phyloP scores from a whole-genome alignment of 2,888 invertebrate species.

The Diploptera punctata region DNA sequence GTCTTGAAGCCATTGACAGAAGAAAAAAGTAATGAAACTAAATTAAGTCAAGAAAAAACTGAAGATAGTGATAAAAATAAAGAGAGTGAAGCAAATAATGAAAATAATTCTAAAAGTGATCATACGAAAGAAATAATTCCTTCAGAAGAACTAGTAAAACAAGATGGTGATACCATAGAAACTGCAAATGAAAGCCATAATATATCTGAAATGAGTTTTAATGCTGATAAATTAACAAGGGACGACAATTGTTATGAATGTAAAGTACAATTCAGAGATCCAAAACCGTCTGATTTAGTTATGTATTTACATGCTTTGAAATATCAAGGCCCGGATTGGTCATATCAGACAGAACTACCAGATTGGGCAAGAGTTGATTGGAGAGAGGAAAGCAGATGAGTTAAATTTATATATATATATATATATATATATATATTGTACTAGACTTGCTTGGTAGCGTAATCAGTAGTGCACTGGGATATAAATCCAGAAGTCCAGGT shows the following conservation, averaged over 20 bases:
- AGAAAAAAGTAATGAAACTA: constrained; percentile 64
- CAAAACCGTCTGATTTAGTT: constrained; percentile 87
- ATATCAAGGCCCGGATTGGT: constrained; percentile 95
- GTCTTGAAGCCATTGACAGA: constrained; percentile 77
- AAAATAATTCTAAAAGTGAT: neutral
- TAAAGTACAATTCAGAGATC: constrained; percentile 89
- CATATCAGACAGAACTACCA: constrained; percentile 89
- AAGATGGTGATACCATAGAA: neutral
- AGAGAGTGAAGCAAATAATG: neutral
- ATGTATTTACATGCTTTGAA: constrained; percentile 98
- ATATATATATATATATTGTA: no score
- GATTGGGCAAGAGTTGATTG: constrained; percentile 90
- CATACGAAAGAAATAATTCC: constrained; percentile 57
- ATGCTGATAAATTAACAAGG: constrained; percentile 73
- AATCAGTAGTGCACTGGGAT: no score
- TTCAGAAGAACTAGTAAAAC: constrained; percentile 42
- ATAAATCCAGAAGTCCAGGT: no score
- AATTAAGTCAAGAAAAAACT: constrained; percentile 69
- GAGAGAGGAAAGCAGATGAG: no score
- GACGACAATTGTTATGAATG: constrained; percentile 94
- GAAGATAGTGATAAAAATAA: neutral
- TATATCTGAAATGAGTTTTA: constrained; percentile 70
- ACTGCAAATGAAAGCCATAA: no score
- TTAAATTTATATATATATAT: no score
- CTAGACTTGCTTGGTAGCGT: no score